These are phyloP conservation scores for Trichopoda pennipes DNA, from an alignment of 2,888 invertebrate genomes.

Conservation along the genomic window DNA sequence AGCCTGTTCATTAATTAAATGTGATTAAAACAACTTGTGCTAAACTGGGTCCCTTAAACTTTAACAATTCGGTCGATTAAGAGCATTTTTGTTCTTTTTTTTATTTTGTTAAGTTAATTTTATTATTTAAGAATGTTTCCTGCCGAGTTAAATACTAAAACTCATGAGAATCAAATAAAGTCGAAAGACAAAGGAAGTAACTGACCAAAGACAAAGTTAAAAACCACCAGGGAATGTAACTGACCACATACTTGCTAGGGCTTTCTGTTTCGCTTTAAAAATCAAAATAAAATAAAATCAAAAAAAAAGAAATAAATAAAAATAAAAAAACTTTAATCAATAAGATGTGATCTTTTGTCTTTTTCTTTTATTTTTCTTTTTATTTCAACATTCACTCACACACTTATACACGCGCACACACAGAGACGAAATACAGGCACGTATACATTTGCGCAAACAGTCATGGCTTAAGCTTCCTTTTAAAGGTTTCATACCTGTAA, in stretches of 20 bases:
- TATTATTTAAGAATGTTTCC: conserved; percentile 53
- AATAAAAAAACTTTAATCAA: conserved; percentile 58
- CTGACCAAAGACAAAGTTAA: conserved; percentile 63
- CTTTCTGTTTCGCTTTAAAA: conserved; percentile 17
- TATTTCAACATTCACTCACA: conserved; percentile 18
- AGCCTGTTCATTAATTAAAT: conserved; percentile 45
- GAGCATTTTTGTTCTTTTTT: conserved; percentile 11
- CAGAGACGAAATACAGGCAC: not conserved
- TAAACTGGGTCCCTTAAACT: conserved; percentile 36
- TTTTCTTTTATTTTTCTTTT: conserved; percentile 38
- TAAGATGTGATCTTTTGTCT: conserved; percentile 55
- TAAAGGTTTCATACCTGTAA: conserved; percentile 49
- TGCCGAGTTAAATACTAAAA: conserved; percentile 40
- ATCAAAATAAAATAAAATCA: conserved; percentile 46
- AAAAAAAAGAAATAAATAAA: conserved; percentile 9
- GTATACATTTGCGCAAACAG: conserved; percentile 9
- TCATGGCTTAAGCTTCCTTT: conserved; percentile 50
- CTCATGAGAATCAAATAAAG: conserved; percentile 35
- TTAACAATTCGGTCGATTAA: not conserved
- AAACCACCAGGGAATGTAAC: conserved; percentile 61
- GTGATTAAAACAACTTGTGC: conserved; percentile 54
- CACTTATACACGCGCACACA: not conserved
- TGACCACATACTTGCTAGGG: conserved; percentile 64
- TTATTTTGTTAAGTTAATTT: conserved; percentile 42
- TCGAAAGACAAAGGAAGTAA: conserved; percentile 58